Percentiles rank a stretch among this genome's conserved stretches.
These are phyloP conservation scores for Paguma larvata DNA, from an alignment of 2,797 vertebrate species.

Conservation along the genomic window DNA sequence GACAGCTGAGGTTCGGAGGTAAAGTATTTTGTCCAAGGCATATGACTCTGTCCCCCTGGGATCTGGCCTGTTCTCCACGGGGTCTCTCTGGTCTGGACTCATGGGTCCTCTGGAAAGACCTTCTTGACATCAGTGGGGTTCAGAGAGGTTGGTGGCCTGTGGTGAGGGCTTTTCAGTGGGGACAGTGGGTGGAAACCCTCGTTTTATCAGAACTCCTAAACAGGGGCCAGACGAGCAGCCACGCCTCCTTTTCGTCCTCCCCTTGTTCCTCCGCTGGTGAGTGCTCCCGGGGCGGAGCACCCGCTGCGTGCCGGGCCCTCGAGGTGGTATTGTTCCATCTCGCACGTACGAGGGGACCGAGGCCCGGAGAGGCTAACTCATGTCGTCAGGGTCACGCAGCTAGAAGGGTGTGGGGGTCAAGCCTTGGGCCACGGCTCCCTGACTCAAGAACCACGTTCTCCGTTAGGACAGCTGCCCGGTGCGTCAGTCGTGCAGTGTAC, in stretches of 20 bases:
- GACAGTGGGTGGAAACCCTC: not conserved
- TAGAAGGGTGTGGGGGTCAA: not conserved
- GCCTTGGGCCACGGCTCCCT: not conserved
- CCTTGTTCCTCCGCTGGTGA: not conserved
- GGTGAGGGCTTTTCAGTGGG: not conserved
- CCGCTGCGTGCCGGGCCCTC: fast-evolving
- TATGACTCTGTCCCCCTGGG: not conserved
- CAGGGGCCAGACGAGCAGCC: not conserved
- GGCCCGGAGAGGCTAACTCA: not conserved
- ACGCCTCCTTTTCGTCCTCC: not conserved
- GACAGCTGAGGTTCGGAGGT: not conserved
- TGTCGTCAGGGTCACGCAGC: not conserved
- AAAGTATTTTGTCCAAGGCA: not conserved
- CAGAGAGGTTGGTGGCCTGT: not conserved
- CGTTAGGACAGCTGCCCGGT: not conserved
- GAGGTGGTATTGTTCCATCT: not conserved
- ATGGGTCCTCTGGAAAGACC: not conserved
- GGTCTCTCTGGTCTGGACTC: not conserved
- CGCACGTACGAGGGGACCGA: fast-evolving
- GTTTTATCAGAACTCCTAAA: not conserved
- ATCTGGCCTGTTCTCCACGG: not conserved
- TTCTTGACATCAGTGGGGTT: not conserved
- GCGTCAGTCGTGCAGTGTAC: not conserved
- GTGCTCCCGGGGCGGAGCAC: fast-evolving
- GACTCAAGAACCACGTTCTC: not conserved